Percentiles rank a stretch among this genome's conserved stretches.
phyloP scores from a whole-genome alignment of 2,113 vertebrate genomes.

The Pogonocichla stellata region DNA sequence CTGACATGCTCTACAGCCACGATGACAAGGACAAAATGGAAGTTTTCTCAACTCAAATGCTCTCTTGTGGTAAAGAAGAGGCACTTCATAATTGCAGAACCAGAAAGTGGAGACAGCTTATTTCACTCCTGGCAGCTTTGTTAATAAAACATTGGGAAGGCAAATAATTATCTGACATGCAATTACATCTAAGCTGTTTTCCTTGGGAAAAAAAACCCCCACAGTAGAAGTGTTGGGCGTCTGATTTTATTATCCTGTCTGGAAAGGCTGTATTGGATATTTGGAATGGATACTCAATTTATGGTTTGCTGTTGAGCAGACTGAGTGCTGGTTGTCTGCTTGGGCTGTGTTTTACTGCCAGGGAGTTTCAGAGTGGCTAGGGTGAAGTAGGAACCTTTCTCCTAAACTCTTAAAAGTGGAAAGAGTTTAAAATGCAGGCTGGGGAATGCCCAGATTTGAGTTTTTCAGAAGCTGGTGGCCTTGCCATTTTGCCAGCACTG shows the following conservation, averaged over 20 bases:
- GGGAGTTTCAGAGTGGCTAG: neutral
- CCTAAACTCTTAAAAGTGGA: neutral
- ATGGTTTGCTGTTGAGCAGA: neutral
- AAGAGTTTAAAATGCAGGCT: neutral
- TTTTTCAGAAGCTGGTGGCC: neutral
- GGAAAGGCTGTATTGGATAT: neutral
- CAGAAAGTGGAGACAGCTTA: conserved; percentile 42
- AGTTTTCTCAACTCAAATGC: conserved; percentile 55
- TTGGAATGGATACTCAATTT: neutral
- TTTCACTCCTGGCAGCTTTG: conserved; percentile 38
- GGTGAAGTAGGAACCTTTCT: neutral
- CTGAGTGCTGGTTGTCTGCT: rapidly evolving
- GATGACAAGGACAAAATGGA: conserved; percentile 28
- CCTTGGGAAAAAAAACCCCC: neutral
- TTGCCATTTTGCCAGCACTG: neutral
- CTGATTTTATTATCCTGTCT: conserved; percentile 10
- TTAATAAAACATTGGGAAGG: conserved; percentile 57
- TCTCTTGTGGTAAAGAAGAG: conserved; percentile 57
- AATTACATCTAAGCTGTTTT: conserved; percentile 45
- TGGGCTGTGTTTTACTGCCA: neutral
- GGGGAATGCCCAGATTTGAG: neutral
- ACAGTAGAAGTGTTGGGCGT: neutral
- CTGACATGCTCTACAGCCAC: neutral
- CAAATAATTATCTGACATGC: conserved; percentile 58
- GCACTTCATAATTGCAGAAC: conserved; percentile 53